Evolutionary conservation across 2,888 invertebrate genomes (phyloP), one percentile per base, ranked within the genome.

Genomic region (Steromphala cineraria): DNA sequence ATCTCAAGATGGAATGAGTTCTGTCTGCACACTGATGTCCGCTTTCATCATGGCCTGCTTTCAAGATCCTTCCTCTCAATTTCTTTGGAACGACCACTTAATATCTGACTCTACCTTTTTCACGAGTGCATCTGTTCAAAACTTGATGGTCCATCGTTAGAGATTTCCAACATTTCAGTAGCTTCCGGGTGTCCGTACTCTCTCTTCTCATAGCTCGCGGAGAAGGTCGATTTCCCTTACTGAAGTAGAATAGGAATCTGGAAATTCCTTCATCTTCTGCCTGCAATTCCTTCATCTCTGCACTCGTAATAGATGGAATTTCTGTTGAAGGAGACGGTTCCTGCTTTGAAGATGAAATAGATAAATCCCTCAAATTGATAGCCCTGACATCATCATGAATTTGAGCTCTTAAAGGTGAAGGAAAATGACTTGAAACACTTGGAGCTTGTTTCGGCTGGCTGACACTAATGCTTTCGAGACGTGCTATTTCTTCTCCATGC

Each of bases 21-120:
- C 82, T 56, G 46, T 85, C 86, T 8, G 75, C 10, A 8, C 85
- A 80, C 46, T 81, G 83, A 52, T 87, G 85, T 40, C 86, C 85
- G 4, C 52, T 55, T n/a, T 81, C 36, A 55, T 87, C 82, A 52
- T 85, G 84, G 13, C 79, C 15, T 4, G 52, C 7, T 5, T 46
- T 52, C 10, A 85, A 28, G 15, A 79, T 55, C 21, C 53, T 46
- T 17, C 1, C 5, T 19, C 10, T 46, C 17, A 76, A 24, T 17
- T 1, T 28, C 17, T 21, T 53, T 19, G 75, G 78, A 13, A 80
- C 75, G 15, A 78, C 78, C 15, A n/a, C n/a, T n/a, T n/a, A n/a
- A n/a, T n/a, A n/a, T n/a, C n/a, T n/a, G n/a, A n/a, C n/a, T n/a
- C n/a, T n/a, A n/a, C 71, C 31, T 1, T 36, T 21, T 46, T 40